phyloP scores from a whole-genome alignment of 2,797 vertebrate species.

The Alca torda region DNA sequence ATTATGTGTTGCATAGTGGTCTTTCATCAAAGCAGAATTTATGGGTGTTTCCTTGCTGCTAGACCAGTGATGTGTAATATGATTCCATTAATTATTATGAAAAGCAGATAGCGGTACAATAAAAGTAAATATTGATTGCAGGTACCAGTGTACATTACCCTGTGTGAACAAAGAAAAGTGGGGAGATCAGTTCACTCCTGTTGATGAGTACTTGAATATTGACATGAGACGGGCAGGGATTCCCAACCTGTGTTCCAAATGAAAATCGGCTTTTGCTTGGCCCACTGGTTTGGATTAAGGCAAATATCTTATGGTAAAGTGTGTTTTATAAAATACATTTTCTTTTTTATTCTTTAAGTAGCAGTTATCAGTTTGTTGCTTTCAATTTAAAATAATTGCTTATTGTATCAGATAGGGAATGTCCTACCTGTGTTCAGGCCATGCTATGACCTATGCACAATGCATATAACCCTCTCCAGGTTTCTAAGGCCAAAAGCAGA shows the following conservation, averaged over 20 bases:
- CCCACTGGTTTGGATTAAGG: neutral
- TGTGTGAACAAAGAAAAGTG: neutral
- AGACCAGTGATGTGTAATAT: neutral
- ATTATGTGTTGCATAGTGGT: neutral
- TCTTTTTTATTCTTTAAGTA: neutral
- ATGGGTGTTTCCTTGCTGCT: neutral
- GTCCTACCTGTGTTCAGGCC: neutral
- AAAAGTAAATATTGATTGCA: neutral
- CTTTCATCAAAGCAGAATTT: conserved; percentile 1
- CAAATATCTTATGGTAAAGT: neutral
- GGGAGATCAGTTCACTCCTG: neutral
- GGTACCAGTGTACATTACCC: neutral
- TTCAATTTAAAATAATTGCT: neutral
- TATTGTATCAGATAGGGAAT: neutral
- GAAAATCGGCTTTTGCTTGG: neutral
- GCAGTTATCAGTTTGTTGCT: neutral
- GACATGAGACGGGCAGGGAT: neutral
- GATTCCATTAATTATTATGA: neutral
- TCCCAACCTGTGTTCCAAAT: neutral
- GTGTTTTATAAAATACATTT: neutral
- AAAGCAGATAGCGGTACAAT: neutral
- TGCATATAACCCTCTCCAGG: neutral
- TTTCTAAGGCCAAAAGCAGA: neutral
- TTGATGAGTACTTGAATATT: neutral
- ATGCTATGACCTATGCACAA: neutral